Evolutionary conservation across 2,113 vertebrate species (phyloP).

Genomic region (Leucosticte australis): DNA sequence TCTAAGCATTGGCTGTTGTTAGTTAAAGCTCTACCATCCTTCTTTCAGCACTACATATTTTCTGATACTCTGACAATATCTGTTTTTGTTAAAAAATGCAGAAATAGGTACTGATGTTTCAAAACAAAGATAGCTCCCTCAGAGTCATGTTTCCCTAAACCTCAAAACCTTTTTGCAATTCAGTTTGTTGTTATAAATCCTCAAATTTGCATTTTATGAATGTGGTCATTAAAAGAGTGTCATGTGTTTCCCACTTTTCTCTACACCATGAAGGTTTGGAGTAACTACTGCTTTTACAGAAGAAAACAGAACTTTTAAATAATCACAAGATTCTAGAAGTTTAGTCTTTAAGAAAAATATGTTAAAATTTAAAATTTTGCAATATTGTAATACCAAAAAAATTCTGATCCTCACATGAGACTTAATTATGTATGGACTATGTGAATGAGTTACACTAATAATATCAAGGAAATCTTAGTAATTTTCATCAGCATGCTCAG

Average conservation of each 20-base stretch:
- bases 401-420: background rate
- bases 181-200: background rate
- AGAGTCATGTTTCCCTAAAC: background rate
- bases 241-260: background rate
- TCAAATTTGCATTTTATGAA: background rate
- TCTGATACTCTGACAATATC: background rate
- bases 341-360: background rate
- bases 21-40: background rate
- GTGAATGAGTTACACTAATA: background rate
- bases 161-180: background rate
- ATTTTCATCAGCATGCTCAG: background rate
- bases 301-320: background rate
- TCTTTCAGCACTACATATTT: background rate
- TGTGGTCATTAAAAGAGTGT: background rate
- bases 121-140: background rate
- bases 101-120: background rate
- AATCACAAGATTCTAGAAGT: background rate
- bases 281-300: background rate
- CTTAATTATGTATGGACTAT: background rate
- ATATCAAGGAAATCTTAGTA: background rate
- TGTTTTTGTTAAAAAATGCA: background rate
- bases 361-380: background rate
- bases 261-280: background rate
- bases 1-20: background rate
- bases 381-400: background rate